phyloP scores from a whole-genome alignment of 2,113 vertebrate genomes.

The Oryzias javanicus region DNA sequence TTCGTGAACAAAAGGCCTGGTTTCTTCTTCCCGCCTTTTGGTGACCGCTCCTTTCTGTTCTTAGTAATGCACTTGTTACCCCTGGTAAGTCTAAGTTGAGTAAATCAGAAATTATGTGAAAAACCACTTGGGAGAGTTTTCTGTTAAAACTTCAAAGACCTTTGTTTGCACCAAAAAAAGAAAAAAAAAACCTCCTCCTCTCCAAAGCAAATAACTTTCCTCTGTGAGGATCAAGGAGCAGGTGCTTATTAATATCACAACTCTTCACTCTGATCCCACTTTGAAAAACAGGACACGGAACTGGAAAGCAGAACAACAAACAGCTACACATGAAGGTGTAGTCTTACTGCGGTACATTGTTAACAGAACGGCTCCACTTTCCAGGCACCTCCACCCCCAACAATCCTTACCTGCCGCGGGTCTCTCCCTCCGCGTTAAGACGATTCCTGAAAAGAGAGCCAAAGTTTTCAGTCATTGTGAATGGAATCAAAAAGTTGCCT shows the following conservation, averaged over 20 bases:
- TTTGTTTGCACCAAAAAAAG: conserved; percentile 42
- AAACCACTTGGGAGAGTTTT: conserved; percentile 14
- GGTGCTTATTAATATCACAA: conserved; percentile 35
- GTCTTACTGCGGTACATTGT: conserved; percentile 39
- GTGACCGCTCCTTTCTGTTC: too few species aligned
- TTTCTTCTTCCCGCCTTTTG: too few species aligned
- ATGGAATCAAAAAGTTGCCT: too few species aligned
- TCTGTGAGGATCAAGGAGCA: conserved; percentile 50
- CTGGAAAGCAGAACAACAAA: conserved; percentile 44
- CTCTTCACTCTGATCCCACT: conserved; percentile 51
- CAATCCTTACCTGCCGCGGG: conserved; percentile 24
- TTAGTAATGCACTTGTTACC: too few species aligned
- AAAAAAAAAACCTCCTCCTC: conserved; percentile 5
- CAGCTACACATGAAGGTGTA: conserved; percentile 11
- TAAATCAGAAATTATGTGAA: background rate
- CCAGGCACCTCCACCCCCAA: conserved; percentile 15
- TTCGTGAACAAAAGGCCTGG: too few species aligned
- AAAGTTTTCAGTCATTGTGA: too few species aligned
- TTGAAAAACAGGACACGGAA: conserved; percentile 45
- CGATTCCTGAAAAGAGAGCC: too few species aligned
- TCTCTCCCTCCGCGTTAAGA: too few species aligned
- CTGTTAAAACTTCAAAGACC: conserved; percentile 47
- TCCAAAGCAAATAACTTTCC: conserved; percentile 60
- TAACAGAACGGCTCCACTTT: conserved; percentile 22
- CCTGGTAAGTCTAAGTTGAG: too few species aligned